Evolutionary conservation across 1,140 invertebrate species (phyloP), one percentile per base, ranked within the genome.

Genomic region (Drosophila elegans): DNA sequence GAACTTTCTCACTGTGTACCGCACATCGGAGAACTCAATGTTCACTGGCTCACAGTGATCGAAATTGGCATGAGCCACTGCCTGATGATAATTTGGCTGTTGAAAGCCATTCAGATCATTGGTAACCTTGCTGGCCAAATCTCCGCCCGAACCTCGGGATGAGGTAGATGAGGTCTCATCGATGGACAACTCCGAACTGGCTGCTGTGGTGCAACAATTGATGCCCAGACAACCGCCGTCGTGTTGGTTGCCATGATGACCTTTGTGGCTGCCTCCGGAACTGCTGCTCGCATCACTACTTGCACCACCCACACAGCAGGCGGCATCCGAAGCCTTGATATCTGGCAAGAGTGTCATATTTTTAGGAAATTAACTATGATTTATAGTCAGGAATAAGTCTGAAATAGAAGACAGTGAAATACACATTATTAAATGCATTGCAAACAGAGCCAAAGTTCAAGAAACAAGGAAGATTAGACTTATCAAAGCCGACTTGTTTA

Each of bases 11-110:
- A 95, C 93, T 0, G 93, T 93, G 73, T 94, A 96, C 0, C 93
- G 94, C 9, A 96, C 72, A 78, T 96, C 94, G 72, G 94, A 94
- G 78, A 96, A 96, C 69, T 95, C 93, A 13, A 96, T 94, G 72
- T 96, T 94, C 11, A 96, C 93, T 0, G 93, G 83, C 6, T 93
- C 76, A 77, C 92, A 81, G 12, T 90, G 92, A 32, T 91, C 80
- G 41, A 93, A 92, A 59, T 90, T 81, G 25, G 78, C 75, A 56
- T 80, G 67, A 0, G 73, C 46, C 39, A 74, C 49, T 3, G 57
- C 68, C 48, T 84, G 79, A 10, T 74, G 54, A 16, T 77, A 78
- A 36, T 68, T 64, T 12, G 60, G 74, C 12, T 32, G 3, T 27
- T 64, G 68, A 25, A 74, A 72, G 2, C 56, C 78, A 13, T 52